These are phyloP conservation scores for Drosophila robusta DNA, from an alignment of 2,888 invertebrate genomes.

Conservation along the genomic window DNA sequence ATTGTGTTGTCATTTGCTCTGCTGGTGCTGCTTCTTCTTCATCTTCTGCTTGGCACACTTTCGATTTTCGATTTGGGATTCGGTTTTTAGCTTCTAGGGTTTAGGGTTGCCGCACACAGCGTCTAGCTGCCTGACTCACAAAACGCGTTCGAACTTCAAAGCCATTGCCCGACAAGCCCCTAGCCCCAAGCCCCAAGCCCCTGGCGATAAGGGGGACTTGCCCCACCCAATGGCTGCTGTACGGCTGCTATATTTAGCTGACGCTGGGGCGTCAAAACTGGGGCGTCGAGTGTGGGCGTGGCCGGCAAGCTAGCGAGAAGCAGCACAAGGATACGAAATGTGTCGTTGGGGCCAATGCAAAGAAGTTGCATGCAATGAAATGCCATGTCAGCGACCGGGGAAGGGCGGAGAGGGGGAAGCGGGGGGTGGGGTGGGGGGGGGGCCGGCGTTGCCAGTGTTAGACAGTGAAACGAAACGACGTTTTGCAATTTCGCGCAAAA, in stretches of 20 bases:
- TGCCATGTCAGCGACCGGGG: slow-evolving; percentile 24
- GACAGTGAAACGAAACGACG: slow-evolving; percentile 43
- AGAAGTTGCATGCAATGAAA: slow-evolving; percentile 68
- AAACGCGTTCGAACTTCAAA: slow-evolving; percentile 40
- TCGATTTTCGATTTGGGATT: slow-evolving; percentile 75
- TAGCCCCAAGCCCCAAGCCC: slow-evolving; percentile 9
- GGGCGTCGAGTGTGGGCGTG: slow-evolving; percentile 60
- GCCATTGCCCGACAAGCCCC: background rate
- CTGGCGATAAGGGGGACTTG: background rate
- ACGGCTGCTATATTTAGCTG: slow-evolving; percentile 61
- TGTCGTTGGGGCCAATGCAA: slow-evolving; percentile 51
- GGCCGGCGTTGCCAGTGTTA: slow-evolving; percentile 24
- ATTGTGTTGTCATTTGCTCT: slow-evolving; percentile 66
- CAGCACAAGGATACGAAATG: slow-evolving; percentile 67
- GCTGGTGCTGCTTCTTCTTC: slow-evolving; percentile 13
- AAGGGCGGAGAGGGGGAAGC: background rate
- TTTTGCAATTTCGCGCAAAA: slow-evolving; percentile 39
- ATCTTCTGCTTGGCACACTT: slow-evolving; percentile 70
- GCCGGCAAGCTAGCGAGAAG: slow-evolving; percentile 28
- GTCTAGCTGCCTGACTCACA: slow-evolving; percentile 37
- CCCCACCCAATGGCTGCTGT: slow-evolving; percentile 27
- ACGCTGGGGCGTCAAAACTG: slow-evolving; percentile 46
- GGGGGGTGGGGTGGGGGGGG: too few relatives aligned
- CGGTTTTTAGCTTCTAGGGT: slow-evolving; percentile 11
- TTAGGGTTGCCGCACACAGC: slow-evolving; percentile 4